Evolutionary conservation across 2,113 vertebrate species (phyloP).

Genomic region (Siniperca knerii): DNA sequence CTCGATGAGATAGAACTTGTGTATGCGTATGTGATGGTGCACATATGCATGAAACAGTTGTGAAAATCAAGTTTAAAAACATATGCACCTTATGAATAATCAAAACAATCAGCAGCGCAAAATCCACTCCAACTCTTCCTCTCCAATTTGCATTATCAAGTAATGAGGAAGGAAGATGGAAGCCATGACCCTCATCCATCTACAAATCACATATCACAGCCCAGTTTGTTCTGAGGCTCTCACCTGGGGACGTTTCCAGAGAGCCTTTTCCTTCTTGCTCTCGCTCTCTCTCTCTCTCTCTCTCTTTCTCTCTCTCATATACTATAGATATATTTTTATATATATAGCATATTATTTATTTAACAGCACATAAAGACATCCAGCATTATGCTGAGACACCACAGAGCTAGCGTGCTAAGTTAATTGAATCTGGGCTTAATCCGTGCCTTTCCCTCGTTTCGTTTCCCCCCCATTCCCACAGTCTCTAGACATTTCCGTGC

Average conservation of each 20-base stretch:
- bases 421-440: constrained; percentile 84
- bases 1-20: not conserved
- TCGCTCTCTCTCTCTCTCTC: not conserved
- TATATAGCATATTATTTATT: constrained; percentile 69
- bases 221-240: constrained; percentile 14
- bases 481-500: constrained; percentile 71
- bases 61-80: constrained; percentile 4
- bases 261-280: constrained; percentile 48
- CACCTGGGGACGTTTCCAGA: constrained; percentile 57
- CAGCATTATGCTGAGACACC: constrained; percentile 61
- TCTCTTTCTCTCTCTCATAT: not conserved
- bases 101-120: constrained; percentile 30
- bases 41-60: not conserved
- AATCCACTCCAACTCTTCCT: constrained; percentile 10
- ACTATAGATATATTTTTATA: constrained; percentile 14
- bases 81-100: constrained; percentile 52
- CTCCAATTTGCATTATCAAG: constrained; percentile 72
- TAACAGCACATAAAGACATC: constrained; percentile 71
- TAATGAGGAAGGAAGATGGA: constrained; percentile 65
- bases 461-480: constrained; percentile 43
- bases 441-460: constrained; percentile 52
- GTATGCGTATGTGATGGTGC: not conserved
- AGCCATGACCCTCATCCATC: constrained; percentile 51
- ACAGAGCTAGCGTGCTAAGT: constrained; percentile 64
- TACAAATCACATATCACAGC: constrained; percentile 59